phyloP scores from a whole-genome alignment of 2,113 vertebrate genomes.

The Pelecanoides urinatrix region DNA sequence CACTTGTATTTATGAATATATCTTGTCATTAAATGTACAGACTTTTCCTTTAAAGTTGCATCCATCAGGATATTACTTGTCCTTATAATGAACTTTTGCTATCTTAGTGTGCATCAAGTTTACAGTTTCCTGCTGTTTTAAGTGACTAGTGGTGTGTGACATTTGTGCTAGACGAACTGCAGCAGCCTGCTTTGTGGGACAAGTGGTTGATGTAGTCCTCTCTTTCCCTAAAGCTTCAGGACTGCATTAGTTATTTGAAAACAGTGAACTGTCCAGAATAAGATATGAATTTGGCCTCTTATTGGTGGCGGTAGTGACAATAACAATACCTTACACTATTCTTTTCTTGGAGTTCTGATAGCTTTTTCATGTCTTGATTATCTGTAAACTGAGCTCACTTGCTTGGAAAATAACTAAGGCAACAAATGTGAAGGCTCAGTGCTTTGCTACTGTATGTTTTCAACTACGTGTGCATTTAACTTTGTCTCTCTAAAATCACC shows the following conservation, averaged over 20 bases:
- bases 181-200: background rate
- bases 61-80: background rate
- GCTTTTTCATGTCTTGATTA: background rate
- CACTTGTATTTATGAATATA: accelerated
- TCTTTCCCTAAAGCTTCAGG: background rate
- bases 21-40: background rate
- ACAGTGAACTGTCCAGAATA: background rate
- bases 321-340: accelerated
- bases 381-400: background rate
- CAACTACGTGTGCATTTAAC: background rate
- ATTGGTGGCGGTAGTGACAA: background rate
- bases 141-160: background rate
- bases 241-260: background rate
- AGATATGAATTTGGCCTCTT: background rate
- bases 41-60: background rate
- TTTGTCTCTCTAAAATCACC: background rate
- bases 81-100: background rate
- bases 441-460: background rate
- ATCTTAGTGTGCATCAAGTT: accelerated
- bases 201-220: background rate
- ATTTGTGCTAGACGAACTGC: background rate
- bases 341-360: background rate
- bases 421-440: background rate
- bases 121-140: background rate
- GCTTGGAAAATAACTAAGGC: background rate